Evolutionary conservation across 2,797 vertebrate genomes (phyloP).

Genomic region (Malurus leucopterus): DNA sequence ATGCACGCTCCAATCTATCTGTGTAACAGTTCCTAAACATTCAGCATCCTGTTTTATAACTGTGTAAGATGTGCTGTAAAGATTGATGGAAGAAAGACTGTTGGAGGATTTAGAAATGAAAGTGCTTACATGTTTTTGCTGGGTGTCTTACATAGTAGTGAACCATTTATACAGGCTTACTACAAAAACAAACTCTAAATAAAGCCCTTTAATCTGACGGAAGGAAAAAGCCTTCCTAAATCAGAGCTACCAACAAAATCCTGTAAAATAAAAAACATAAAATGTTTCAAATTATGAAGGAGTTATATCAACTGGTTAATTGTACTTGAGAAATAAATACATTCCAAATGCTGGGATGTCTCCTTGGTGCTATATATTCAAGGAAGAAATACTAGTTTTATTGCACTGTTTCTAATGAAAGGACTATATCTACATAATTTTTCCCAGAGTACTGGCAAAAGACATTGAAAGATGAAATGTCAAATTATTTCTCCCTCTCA

Average conservation of each 20-base stretch:
- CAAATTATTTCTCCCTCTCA: neutral
- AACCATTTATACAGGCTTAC: neutral
- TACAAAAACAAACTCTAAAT: neutral
- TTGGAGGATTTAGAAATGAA: neutral
- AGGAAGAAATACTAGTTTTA: neutral
- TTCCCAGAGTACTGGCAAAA: neutral
- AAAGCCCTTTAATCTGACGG: neutral
- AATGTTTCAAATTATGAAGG: neutral
- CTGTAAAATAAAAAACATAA: neutral
- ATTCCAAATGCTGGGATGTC: neutral
- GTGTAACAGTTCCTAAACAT: neutral
- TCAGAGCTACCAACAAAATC: neutral
- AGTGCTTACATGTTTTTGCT: neutral
- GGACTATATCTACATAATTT: neutral
- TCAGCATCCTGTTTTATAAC: neutral
- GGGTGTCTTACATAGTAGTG: neutral
- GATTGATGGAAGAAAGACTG: neutral
- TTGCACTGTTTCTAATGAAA: constrained; percentile 15
- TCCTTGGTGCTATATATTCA: neutral
- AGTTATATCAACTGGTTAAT: constrained; percentile 2
- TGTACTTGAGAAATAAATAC: constrained; percentile 4
- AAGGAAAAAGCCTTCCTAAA: neutral
- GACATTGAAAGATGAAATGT: neutral
- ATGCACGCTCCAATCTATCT: neutral
- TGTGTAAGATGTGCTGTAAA: neutral